Percentiles rank a stretch among this genome's conserved stretches.
Conservation (phyloP, 2,797 vertebrate species). For the Mormyrops boulengeri region DNA sequence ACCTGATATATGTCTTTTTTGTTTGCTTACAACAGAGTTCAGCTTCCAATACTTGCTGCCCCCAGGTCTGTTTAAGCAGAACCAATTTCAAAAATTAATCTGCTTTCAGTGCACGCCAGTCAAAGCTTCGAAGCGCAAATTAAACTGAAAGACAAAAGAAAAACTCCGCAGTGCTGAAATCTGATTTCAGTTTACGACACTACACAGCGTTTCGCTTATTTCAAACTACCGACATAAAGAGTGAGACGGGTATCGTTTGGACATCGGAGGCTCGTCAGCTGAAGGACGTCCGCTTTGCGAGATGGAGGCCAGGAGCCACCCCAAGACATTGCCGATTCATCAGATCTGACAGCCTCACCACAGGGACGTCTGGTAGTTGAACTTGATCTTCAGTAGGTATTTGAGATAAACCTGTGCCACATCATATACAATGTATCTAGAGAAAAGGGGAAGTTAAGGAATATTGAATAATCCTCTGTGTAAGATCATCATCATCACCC, state of each 20-base stretch:
- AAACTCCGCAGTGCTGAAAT: background rate
- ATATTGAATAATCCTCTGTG: slow-evolving; percentile 26
- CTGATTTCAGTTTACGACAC: slow-evolving; percentile 24
- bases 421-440: slow-evolving; percentile 96
- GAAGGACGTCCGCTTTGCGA: slow-evolving; percentile 24
- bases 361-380: slow-evolving; percentile 90
- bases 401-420: slow-evolving; percentile 90
- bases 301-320: slow-evolving; percentile 28
- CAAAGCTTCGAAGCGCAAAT: slow-evolving; percentile 30
- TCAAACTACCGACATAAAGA: slow-evolving; percentile 25
- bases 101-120: background rate
- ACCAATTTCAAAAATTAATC: slow-evolving; percentile 4
- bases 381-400: slow-evolving; percentile 93
- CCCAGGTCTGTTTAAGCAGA: slow-evolving; percentile 19
- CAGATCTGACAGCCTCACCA: slow-evolving; percentile 68
- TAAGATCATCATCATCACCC: background rate
- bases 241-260: background rate
- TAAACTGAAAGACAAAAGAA: slow-evolving; percentile 10
- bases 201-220: slow-evolving; percentile 36
- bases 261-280: slow-evolving; percentile 23
- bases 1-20: background rate
- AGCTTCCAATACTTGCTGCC: slow-evolving; percentile 6
- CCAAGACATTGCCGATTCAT: slow-evolving; percentile 30
- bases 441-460: slow-evolving; percentile 63
- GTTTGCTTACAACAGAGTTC: background rate